Evolutionary conservation across 2,113 vertebrate species (phyloP), one percentile per base, ranked within the genome.

Genomic region (Oncorhynchus clarkii): DNA sequence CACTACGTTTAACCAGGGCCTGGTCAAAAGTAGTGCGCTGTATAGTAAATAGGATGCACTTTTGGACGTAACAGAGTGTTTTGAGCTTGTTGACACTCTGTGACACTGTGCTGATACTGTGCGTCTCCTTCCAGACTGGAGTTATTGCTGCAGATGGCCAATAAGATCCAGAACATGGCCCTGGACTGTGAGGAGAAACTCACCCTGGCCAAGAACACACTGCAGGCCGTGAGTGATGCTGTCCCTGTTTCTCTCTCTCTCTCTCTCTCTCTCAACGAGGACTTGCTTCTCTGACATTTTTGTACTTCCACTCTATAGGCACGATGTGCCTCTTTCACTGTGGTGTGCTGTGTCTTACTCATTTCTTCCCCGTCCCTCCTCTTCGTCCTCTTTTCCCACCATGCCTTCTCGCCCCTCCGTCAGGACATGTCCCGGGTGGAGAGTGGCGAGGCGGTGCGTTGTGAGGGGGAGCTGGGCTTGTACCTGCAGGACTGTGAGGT

Each of bases 131-230:
- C 62, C 49, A 99, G 98, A 86, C 87, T 99, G 51, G 98, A 99
- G 84, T 74, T 95, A 89, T 95, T 99, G 86, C 94, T 99, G 79
- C 97, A 99, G 81, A 95, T 95, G 74, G 98, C 98, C 59, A 99
- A 99, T 90, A 98, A 96, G 92, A 95, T 99, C 87, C 98, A 99
- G 93, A 98, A 99, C 89, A 95, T 94, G 89, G 95, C 96, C 87
- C 89, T 99, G 89, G 96, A 94, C 91, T 98, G 97, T 85, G 98
- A 99, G 72, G 97, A 99, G 84, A 99, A 99, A 79, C 93, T 99
- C 78, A 99, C 98, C 20, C 90, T 99, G 0, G 97, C 97, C 0
- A 98, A 94, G 90, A 99, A 99, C 92, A 98, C 97, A 0, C 93
- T 99, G 22, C 98, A 99, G 78, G 95, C 97, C 62, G 98, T 99